Evolutionary conservation across 2,797 vertebrate genomes (phyloP), one percentile per base, ranked within the genome.

Genomic region (Myoxocephalus aenaeus): DNA sequence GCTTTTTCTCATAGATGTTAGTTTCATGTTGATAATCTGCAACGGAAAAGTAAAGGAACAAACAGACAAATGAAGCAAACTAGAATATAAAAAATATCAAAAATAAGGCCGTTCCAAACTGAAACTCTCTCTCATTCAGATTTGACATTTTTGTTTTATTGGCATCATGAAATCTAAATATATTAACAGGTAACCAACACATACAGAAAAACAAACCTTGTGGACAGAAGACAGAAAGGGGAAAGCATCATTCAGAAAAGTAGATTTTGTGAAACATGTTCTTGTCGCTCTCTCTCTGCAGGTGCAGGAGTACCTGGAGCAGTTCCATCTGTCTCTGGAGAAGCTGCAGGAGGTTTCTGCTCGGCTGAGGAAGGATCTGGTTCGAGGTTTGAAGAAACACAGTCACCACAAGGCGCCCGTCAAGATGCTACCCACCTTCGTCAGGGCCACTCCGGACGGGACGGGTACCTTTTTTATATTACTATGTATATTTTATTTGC

Each of bases 391-490:
- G 75, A 83, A 81, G 29, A 89, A 86, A 50, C 77, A 90, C 68
- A 78, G 79, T 0, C 91, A 93, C 0, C 59, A 82, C 3, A 56
- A 15, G 5, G 92, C 94, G 6, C 48, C 89, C 0, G 89, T 97
- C 65, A 95, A 66, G 77, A 98, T 98, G 96, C 86, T 97, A 82
- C 96, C 97, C 53, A 95, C 96, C 22, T 97, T 95, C 0, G 91
- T 97, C 75, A 93, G 91, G 56, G 94, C 96, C 61, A 96, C 75
- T 0, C 97, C 97, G 0, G 92, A 97, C 0, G 96, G 97, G 80
- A 97, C 95, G 0, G 97, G 97, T 70, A 6, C 4, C 36, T 56
- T 42, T 36, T 5, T 10, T 40, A 20, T 20, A 32, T 46, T 18
- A 20, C 44, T 20, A 20, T 50, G 20, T n/a, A 32, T 64, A 10